These are phyloP conservation scores for Pseudomugil tenellus DNA, from an alignment of 2,797 vertebrate genomes.

Conservation along the genomic window DNA sequence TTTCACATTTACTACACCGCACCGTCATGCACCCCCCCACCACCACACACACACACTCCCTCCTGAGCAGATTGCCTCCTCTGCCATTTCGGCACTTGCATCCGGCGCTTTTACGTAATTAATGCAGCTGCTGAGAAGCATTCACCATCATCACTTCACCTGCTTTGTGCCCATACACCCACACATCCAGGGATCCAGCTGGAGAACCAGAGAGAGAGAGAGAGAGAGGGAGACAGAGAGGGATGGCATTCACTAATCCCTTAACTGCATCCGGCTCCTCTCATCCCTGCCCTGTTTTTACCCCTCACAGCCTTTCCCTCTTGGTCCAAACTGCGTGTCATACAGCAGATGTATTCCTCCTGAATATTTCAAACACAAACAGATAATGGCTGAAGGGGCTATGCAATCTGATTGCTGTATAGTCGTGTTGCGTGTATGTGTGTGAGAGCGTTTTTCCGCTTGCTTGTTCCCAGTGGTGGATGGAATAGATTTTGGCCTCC, in stretches of 20 bases:
- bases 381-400: conserved; percentile 39
- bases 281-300: conserved; percentile 20
- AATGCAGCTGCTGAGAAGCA: conserved; percentile 73
- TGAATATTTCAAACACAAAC: conserved; percentile 57
- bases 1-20: conserved; percentile 14
- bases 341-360: conserved; percentile 48
- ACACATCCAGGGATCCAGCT: conserved; percentile 54
- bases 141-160: conserved; percentile 60
- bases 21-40: conserved; percentile 5
- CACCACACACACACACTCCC: no score
- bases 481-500: conserved; percentile 67
- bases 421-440: not conserved
- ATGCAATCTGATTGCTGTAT: conserved; percentile 34
- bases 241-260: conserved; percentile 52
- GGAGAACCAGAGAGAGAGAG: conserved; percentile 15
- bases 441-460: conserved; percentile 11
- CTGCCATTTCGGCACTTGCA: conserved; percentile 50
- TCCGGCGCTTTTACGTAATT: conserved; percentile 82
- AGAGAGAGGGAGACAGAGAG: conserved; percentile 1
- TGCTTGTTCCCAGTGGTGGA: conserved; percentile 53
- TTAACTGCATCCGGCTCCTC: conserved; percentile 63
- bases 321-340: conserved; percentile 52
- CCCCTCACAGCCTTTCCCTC: conserved; percentile 19
- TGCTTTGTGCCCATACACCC: conserved; percentile 54
- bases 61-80: conserved; percentile 28